Conservation (phyloP, 1,140 invertebrate genomes). For the Drosophila seguyi region DNA sequence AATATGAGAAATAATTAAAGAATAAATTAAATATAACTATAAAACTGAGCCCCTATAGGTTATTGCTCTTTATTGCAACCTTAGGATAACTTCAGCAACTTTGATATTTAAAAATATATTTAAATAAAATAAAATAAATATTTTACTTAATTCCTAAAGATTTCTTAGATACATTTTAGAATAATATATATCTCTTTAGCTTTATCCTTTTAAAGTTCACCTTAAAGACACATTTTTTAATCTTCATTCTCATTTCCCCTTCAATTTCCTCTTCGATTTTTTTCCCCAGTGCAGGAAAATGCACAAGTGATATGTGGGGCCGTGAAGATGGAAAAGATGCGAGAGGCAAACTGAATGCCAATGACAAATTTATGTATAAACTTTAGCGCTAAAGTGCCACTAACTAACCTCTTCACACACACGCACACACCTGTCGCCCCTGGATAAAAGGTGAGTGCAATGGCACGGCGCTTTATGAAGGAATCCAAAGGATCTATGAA, state of each 20-base stretch:
- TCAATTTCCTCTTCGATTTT: neutral
- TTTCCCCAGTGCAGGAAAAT: constrained; percentile 10
- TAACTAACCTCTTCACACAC: constrained; percentile 71
- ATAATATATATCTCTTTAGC: too few species aligned
- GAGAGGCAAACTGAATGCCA: constrained; percentile 69
- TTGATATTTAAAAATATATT: too few species aligned
- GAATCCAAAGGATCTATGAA: constrained; percentile 69
- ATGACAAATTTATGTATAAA: constrained; percentile 83
- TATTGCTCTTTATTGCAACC: too few species aligned
- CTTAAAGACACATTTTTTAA: too few species aligned
- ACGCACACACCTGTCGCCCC: constrained; percentile 7
- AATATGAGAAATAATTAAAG: neutral
- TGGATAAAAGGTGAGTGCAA: constrained; percentile 64
- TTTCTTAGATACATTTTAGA: too few species aligned
- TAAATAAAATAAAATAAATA: too few species aligned
- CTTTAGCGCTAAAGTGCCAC: constrained; percentile 80
- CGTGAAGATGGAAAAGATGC: constrained; percentile 16
- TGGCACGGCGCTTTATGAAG: constrained; percentile 76
- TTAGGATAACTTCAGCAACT: too few species aligned
- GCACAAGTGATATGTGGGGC: constrained; percentile 13
- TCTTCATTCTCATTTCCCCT: neutral
- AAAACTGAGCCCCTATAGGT: too few species aligned
- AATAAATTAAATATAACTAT: neutral
- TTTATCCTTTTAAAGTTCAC: too few species aligned
- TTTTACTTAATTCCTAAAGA: too few species aligned